Conservation (phyloP, 2,113 vertebrate genomes). For the Montifringilla adamsi region DNA sequence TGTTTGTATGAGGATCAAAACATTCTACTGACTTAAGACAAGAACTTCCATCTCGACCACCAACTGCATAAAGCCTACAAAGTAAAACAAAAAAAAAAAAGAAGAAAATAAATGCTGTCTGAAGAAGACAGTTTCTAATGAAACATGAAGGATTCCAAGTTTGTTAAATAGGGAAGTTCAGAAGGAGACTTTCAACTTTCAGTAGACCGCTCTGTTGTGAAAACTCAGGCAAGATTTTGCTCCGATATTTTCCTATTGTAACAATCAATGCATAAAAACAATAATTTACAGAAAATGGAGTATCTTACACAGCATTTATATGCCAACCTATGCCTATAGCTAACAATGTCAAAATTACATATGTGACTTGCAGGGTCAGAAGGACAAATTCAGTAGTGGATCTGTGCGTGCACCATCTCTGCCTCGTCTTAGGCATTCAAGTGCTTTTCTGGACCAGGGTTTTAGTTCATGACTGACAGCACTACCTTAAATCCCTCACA, state of each 20-base stretch:
- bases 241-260: neutral
- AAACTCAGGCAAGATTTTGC: neutral
- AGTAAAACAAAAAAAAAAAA: neutral
- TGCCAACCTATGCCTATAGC: neutral
- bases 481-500: neutral
- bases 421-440: neutral
- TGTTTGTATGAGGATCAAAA: constrained; percentile 98
- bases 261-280: neutral
- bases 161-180: neutral
- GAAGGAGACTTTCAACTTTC: neutral
- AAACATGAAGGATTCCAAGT: neutral
- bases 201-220: neutral
- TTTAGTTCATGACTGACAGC: neutral
- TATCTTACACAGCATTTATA: neutral
- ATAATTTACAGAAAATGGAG: neutral
- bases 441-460: neutral
- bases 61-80: constrained; percentile 93
- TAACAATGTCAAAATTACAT: neutral
- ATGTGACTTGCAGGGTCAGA: neutral
- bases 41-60: constrained; percentile 95
- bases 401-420: neutral
- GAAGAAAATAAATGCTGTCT: neutral
- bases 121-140: neutral
- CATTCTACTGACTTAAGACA: constrained; percentile 97
- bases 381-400: neutral